Evolutionary conservation across 2,888 invertebrate species (phyloP).

Genomic region (Sminthurinus aureus): DNA sequence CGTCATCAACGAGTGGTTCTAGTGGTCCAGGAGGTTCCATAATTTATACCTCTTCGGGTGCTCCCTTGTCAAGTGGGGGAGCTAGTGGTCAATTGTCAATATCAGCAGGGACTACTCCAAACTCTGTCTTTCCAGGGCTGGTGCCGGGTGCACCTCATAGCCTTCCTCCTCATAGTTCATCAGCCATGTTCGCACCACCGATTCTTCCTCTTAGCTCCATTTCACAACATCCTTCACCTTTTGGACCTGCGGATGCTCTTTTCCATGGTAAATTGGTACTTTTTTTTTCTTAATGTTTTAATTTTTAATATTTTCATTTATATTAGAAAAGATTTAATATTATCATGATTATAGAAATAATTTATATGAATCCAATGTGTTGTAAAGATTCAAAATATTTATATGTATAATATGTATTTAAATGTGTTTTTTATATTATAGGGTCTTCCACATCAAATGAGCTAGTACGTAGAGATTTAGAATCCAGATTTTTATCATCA

Average conservation of each 20-base stretch:
- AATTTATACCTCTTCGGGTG: conserved; percentile 22
- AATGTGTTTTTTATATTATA: conserved; percentile 17
- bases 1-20: conserved; percentile 37
- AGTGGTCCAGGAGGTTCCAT: not conserved
- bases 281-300: not conserved
- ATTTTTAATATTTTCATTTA: not conserved
- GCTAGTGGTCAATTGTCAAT: conserved; percentile 19
- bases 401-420: not conserved
- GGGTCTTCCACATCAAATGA: conserved; percentile 65
- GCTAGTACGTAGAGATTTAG: conserved; percentile 85
- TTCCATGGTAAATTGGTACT: conserved; percentile 49
- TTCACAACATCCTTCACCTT: conserved; percentile 51
- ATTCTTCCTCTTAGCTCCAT: conserved; percentile 58
- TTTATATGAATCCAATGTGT: not conserved
- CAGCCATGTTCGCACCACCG: conserved; percentile 59
- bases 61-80: conserved; percentile 43
- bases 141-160: conserved; percentile 33
- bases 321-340: no score
- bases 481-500: conserved; percentile 88
- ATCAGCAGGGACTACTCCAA: conserved; percentile 30
- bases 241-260: conserved; percentile 55
- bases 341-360: no score
- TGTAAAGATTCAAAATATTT: not conserved
- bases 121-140: conserved; percentile 41
- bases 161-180: conserved; percentile 30